These are phyloP conservation scores for Australoheros scitulus DNA, from an alignment of 2,113 vertebrate species.

Conservation along the genomic window DNA sequence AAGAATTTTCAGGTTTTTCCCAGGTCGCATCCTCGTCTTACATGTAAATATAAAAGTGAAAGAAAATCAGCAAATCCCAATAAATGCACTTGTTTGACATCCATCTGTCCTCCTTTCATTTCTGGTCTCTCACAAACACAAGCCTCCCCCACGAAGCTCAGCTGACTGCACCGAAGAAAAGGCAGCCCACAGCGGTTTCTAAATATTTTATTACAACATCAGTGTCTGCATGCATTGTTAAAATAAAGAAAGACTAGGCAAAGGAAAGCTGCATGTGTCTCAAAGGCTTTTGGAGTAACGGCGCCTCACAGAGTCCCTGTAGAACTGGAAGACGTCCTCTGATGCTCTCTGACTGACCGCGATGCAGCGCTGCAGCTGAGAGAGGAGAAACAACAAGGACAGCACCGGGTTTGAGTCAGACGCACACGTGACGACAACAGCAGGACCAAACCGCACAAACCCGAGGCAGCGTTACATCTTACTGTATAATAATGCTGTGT, in stretches of 20 bases:
- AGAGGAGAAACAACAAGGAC: no score
- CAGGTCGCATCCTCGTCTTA: conserved; percentile 46
- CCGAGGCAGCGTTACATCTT: no score
- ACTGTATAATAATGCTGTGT: no score
- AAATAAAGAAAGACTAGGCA: background rate
- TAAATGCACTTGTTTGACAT: conserved; percentile 71
- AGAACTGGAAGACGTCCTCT: conserved; percentile 88
- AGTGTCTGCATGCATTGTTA: background rate
- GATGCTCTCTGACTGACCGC: conserved; percentile 84
- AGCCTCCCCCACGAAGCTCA: background rate
- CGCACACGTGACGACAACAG: no score
- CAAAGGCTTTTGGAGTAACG: conserved; percentile 87
- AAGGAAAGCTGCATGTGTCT: background rate
- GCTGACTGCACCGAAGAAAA: conserved; percentile 5
- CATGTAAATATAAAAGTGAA: conserved; percentile 66
- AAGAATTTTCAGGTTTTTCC: conserved; percentile 28
- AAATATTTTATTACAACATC: conserved; percentile 54
- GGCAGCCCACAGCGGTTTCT: background rate
- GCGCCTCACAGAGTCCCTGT: conserved; percentile 84
- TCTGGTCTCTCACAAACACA: background rate
- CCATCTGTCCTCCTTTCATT: conserved; percentile 20
- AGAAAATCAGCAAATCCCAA: conserved; percentile 58
- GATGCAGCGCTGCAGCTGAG: conserved; percentile 89
- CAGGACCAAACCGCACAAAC: no score
- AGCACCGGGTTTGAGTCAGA: no score